phyloP scores from a whole-genome alignment of 2,113 vertebrate species.

The Aphyosemion australe region DNA sequence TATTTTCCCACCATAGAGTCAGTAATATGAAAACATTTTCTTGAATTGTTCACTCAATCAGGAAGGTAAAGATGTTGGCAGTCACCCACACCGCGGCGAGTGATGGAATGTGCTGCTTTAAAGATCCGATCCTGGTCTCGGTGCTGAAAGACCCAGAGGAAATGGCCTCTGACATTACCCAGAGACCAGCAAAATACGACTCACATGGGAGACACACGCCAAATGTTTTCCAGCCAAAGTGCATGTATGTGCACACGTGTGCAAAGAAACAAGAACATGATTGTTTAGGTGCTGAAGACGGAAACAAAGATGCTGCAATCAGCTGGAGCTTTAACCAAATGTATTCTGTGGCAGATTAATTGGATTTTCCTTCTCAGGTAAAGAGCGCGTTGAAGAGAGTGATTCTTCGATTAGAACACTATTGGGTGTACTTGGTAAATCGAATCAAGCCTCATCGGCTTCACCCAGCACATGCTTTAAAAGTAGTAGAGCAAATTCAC shows the following conservation, averaged over 20 bases:
- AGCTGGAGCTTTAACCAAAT: too few relatives aligned
- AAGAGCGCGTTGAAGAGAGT: constrained; percentile 30
- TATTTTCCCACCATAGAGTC: constrained; percentile 21
- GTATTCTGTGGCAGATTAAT: constrained; percentile 20
- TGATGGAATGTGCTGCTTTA: constrained; percentile 52
- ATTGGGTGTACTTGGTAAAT: constrained; percentile 47
- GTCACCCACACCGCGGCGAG: constrained; percentile 23
- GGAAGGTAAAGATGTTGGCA: constrained; percentile 53
- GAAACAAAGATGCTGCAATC: not conserved
- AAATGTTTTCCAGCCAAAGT: constrained; percentile 19
- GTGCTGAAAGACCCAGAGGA: constrained; percentile 17
- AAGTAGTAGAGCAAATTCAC: constrained; percentile 39
- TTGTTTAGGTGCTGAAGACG: not conserved
- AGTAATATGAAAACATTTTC: constrained; percentile 40
- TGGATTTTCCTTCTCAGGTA: constrained; percentile 8
- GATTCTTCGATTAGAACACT: constrained; percentile 29
- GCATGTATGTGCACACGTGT: constrained; percentile 5
- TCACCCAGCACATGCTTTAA: constrained; percentile 47
- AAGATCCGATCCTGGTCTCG: constrained; percentile 42
- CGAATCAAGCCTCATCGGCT: constrained; percentile 64
- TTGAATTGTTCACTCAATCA: constrained; percentile 40
- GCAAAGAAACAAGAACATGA: constrained; percentile 1
- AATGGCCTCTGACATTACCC: constrained; percentile 20
- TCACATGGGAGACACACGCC: constrained; percentile 6
- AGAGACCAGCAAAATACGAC: constrained; percentile 6